Percentiles rank a stretch among this genome's conserved stretches.
These are phyloP conservation scores for Umimayanthus kanabou DNA, from an alignment of 92 coral and sea anemone genomes.

Conservation along the genomic window DNA sequence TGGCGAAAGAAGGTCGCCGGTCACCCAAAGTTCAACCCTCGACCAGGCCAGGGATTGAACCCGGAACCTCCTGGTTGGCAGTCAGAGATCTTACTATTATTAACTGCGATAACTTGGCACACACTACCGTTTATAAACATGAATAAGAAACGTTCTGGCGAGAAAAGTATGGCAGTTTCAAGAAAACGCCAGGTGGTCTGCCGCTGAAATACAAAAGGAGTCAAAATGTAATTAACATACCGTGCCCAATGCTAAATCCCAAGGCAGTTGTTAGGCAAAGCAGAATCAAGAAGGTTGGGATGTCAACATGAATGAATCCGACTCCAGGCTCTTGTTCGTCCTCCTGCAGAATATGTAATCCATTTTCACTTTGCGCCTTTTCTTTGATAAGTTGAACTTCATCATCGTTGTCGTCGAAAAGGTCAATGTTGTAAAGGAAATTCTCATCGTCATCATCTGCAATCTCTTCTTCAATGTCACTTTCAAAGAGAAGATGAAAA, in stretches of 20 bases:
- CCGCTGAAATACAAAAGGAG: neutral
- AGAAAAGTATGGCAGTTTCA: neutral
- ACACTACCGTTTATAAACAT: neutral
- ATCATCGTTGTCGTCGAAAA: constrained; percentile 8
- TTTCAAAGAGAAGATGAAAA: constrained; percentile 27
- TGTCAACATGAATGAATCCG: constrained; percentile 67
- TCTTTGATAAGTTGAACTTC: neutral
- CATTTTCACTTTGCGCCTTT: neutral
- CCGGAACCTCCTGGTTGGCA: too few relatives aligned
- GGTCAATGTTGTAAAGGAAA: constrained; percentile 43
- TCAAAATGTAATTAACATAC: constrained; percentile 51
- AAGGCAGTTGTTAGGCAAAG: constrained; percentile 92
- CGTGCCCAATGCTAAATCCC: constrained; percentile 97
- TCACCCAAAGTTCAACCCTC: too few relatives aligned
- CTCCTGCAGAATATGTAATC: neutral
- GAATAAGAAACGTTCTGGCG: neutral
- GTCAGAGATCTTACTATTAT: too few relatives aligned
- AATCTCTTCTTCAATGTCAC: constrained; percentile 45
- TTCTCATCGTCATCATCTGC: constrained; percentile 23
- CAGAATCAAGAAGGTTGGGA: constrained; percentile 83
- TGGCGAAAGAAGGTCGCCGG: too few relatives aligned
- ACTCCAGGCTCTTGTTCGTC: constrained; percentile 1
- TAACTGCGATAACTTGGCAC: too few relatives aligned
- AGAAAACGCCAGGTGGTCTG: neutral
- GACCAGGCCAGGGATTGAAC: too few relatives aligned